Percentiles rank a stretch among this genome's conserved stretches.
These are phyloP conservation scores for Acanthosepion esculentum DNA, from an alignment of 2,888 invertebrate species.

Conservation along the genomic window DNA sequence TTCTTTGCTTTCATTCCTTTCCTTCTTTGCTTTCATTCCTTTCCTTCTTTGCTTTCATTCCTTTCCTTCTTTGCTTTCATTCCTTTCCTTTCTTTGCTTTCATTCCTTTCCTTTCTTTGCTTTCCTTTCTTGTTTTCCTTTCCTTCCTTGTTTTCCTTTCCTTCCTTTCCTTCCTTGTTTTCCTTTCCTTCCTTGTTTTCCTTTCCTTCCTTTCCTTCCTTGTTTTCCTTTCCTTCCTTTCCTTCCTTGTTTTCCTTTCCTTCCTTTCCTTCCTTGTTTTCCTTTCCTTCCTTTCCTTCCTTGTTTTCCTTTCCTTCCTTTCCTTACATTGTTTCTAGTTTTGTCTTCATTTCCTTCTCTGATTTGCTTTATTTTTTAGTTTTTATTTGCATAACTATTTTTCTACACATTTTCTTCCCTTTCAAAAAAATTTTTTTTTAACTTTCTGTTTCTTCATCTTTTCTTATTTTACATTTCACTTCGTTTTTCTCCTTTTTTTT, in stretches of 20 bases:
- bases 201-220: background rate
- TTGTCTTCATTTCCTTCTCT: background rate
- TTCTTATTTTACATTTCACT: no score
- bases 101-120: background rate
- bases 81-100: background rate
- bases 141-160: no score
- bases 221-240: background rate
- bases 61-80: no score
- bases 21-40: background rate
- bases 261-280: no score
- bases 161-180: no score
- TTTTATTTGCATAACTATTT: background rate
- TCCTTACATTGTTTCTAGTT: background rate
- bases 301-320: background rate
- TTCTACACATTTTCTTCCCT: background rate
- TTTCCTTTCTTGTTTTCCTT: background rate
- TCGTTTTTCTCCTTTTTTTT: no score
- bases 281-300: no score
- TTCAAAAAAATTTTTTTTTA: no score
- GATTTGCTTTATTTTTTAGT: background rate
- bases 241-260: background rate
- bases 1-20: background rate
- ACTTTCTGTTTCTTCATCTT: no score
- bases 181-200: no score
- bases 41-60: no score